phyloP scores from a whole-genome alignment of 2,888 invertebrate species.

The Hyppa rectilinea region DNA sequence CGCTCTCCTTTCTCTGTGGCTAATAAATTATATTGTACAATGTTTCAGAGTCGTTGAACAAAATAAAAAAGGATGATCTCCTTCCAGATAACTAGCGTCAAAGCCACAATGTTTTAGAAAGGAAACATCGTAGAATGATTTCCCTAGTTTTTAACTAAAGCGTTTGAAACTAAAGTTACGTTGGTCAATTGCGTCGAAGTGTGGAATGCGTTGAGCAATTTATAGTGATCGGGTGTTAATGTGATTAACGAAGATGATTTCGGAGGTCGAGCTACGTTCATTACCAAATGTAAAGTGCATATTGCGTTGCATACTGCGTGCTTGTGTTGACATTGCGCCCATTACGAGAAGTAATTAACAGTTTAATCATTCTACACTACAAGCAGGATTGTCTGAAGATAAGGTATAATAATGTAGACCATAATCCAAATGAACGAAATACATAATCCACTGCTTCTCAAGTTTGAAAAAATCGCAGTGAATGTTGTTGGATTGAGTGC shows the following conservation, averaged over 20 bases:
- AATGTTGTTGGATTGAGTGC: neutral
- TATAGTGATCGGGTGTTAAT: conserved; percentile 42
- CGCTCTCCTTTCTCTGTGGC: conserved; percentile 65
- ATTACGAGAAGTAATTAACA: conserved; percentile 25
- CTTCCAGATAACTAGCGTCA: conserved; percentile 16
- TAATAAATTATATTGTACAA: conserved; percentile 41
- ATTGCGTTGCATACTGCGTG: conserved; percentile 27
- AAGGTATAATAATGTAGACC: neutral
- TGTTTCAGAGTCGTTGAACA: conserved; percentile 32
- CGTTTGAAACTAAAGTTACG: neutral
- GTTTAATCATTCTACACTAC: conserved; percentile 6
- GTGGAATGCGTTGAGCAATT: conserved; percentile 43
- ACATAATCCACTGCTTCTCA: neutral
- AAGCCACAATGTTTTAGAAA: conserved; percentile 24
- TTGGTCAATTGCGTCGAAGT: conserved; percentile 14
- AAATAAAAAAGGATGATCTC: conserved; percentile 21
- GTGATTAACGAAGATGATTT: conserved; percentile 36
- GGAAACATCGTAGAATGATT: conserved; percentile 8
- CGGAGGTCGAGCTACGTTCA: conserved; percentile 30
- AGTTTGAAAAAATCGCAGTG: neutral
- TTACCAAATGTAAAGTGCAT: conserved; percentile 13
- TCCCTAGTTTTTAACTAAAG: neutral
- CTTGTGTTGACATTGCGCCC: conserved; percentile 14
- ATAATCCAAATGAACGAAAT: neutral
- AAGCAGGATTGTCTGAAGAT: neutral